Evolutionary conservation across 2,113 vertebrate species (phyloP).

Genomic region (Thymallus thymallus): DNA sequence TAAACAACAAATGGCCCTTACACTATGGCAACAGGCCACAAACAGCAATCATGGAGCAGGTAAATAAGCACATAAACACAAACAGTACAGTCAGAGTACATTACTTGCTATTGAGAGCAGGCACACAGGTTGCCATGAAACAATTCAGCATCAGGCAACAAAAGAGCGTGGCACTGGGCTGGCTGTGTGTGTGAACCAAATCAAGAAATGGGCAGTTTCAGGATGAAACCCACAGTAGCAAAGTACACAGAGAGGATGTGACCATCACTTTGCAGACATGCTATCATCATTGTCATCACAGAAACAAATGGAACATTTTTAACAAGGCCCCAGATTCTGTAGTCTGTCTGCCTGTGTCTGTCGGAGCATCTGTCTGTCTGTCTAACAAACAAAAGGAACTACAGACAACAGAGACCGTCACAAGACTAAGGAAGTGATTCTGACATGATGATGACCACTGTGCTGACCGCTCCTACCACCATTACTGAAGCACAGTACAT

Average conservation of each 20-base stretch:
- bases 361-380: neutral
- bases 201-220: neutral
- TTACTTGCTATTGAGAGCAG: constrained; percentile 24
- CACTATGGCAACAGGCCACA: constrained; percentile 10
- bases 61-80: neutral
- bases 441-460: no score
- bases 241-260: constrained; percentile 41
- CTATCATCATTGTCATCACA: no score
- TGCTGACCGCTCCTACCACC: no score
- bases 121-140: no score
- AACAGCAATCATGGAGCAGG: constrained; percentile 20
- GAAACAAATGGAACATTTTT: no score
- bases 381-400: neutral
- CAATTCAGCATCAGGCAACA: no score
- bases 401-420: no score
- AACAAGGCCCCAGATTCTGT: neutral
- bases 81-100: constrained; percentile 7
- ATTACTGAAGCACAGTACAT: no score
- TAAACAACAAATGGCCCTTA: constrained; percentile 15
- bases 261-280: constrained; percentile 29
- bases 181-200: neutral
- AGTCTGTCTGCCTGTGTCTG: neutral
- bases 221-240: neutral
- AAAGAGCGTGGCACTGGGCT: neutral
- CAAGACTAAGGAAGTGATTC: no score